Conservation (phyloP, 2,888 invertebrate species). For the Cosmopolites sordidus region DNA sequence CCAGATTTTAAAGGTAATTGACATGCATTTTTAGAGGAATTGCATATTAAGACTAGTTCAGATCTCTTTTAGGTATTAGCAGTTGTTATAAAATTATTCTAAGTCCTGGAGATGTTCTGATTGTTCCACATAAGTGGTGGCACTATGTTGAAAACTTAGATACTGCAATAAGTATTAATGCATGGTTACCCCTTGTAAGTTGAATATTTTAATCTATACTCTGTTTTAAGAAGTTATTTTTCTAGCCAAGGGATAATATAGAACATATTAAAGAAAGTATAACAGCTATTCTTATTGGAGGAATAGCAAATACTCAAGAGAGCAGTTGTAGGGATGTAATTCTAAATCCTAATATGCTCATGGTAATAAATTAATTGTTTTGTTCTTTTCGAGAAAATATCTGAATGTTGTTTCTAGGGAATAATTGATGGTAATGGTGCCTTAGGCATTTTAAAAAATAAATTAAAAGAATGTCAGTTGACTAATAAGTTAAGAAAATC, state of each 20-base stretch:
- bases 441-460: slow-evolving; percentile 27
- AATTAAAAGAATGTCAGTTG: slow-evolving; percentile 22
- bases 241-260: slow-evolving; percentile 50
- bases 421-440: slow-evolving; percentile 20
- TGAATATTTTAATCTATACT: background rate
- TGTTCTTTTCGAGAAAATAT: no score
- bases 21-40: background rate
- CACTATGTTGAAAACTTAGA: slow-evolving; percentile 91
- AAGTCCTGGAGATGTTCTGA: slow-evolving; percentile 79
- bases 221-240: slow-evolving; percentile 33
- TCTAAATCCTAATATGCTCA: slow-evolving; percentile 67
- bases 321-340: slow-evolving; percentile 50
- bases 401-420: slow-evolving; percentile 29
- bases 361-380: slow-evolving; percentile 27
- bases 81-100: slow-evolving; percentile 57
- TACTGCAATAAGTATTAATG: slow-evolving; percentile 60
- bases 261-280: slow-evolving; percentile 61
- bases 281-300: slow-evolving; percentile 62
- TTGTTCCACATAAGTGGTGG: slow-evolving; percentile 94
- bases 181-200: slow-evolving; percentile 69
- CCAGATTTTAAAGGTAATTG: slow-evolving; percentile 51
- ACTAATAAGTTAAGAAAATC: slow-evolving; percentile 9
- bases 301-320: slow-evolving; percentile 56
- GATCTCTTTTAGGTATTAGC: slow-evolving; percentile 32
- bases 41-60: background rate